Evolutionary conservation across 2,888 invertebrate genomes (phyloP).

Genomic region (Rotaria magnacalcarata): DNA sequence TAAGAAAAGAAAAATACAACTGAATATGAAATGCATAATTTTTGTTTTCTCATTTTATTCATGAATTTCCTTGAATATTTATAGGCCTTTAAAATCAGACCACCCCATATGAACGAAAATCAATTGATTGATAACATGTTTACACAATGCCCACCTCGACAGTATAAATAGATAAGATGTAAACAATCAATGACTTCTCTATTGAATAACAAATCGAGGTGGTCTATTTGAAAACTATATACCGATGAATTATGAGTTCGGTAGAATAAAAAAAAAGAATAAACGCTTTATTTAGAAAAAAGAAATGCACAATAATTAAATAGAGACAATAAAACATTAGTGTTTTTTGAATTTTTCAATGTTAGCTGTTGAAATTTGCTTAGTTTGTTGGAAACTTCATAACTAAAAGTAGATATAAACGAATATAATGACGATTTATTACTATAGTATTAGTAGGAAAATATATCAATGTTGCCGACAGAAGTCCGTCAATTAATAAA

Average conservation of each 20-base stretch:
- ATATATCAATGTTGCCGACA: too few species aligned
- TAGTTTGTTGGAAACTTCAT: too few species aligned
- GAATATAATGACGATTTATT: too few species aligned
- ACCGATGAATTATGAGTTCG: not conserved
- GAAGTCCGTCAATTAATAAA: too few species aligned
- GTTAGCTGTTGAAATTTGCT: too few species aligned
- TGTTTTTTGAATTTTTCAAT: too few species aligned
- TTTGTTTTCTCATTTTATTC: not conserved
- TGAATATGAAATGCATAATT: not conserved
- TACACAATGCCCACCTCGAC: slow-evolving; percentile 6
- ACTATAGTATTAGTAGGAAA: too few species aligned
- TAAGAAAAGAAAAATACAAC: not conserved
- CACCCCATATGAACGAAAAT: not conserved
- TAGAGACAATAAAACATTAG: not conserved
- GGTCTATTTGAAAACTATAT: not conserved
- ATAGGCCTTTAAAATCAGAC: not conserved
- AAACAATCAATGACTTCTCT: not conserved
- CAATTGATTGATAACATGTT: not conserved
- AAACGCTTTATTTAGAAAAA: too few species aligned
- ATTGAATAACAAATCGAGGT: not conserved
- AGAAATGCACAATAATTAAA: not conserved
- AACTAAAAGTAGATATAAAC: too few species aligned
- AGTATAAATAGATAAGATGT: not conserved
- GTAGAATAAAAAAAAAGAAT: not conserved
- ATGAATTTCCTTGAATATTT: not conserved